Conservation (phyloP, 2,888 invertebrate genomes). For the Agrochola macilenta region DNA sequence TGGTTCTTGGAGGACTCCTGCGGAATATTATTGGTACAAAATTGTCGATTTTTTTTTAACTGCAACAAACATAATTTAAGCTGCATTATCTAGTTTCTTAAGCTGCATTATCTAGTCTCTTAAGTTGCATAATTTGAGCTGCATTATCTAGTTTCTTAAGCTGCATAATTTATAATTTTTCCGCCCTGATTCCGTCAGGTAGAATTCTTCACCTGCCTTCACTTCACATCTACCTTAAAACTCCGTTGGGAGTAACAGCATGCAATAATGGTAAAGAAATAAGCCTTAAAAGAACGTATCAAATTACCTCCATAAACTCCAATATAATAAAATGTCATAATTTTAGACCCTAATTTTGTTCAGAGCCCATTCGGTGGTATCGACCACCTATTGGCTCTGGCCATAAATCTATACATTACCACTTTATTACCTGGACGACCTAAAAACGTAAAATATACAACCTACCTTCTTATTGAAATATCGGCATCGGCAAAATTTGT, state of each 20-base stretch:
- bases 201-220: not conserved
- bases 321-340: constrained; percentile 41
- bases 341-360: constrained; percentile 34
- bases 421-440: constrained; percentile 31
- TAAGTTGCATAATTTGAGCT: no score
- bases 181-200: not conserved
- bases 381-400: constrained; percentile 12
- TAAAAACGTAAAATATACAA: constrained; percentile 12
- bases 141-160: no score
- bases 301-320: constrained; percentile 30
- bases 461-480: constrained; percentile 10
- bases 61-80: no score
- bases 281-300: constrained; percentile 2
- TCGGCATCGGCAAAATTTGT: no score
- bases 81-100: no score
- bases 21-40: no score
- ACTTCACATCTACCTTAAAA: not conserved
- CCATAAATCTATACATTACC: constrained; percentile 27
- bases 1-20: no score
- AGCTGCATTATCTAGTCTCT: no score
- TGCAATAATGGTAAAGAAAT: not conserved
- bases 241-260: not conserved
- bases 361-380: constrained; percentile 4
- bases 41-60: no score
- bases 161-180: no score